A percentile compares a stretch with the other conserved stretches of the same genome.
These are phyloP conservation scores for Zootoca vivipara DNA, from an alignment of 2,113 vertebrate genomes.

Conservation along the genomic window DNA sequence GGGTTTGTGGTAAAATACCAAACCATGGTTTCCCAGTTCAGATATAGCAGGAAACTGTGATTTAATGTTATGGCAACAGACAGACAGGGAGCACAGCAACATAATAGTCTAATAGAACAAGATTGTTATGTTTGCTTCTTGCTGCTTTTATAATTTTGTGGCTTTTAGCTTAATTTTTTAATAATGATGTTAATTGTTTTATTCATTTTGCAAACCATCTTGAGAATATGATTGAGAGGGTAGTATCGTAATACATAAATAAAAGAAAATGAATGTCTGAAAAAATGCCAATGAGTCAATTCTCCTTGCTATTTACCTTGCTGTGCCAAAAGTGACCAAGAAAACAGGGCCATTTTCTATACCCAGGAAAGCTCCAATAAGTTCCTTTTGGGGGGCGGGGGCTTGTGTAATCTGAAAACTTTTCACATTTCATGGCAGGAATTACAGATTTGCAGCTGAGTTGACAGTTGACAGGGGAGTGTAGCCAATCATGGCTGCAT, in stretches of 20 bases:
- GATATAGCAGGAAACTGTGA: neutral
- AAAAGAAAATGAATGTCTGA: neutral
- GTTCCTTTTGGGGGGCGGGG: too few relatives aligned
- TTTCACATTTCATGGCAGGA: neutral
- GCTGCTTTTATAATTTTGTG: neutral
- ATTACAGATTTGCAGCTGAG: neutral
- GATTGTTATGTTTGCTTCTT: too few relatives aligned
- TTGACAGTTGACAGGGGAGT: neutral
- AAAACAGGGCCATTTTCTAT: neutral
- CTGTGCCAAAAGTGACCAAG: neutral
- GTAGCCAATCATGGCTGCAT: neutral
- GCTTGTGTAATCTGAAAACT: neutral
- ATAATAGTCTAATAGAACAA: too few relatives aligned
- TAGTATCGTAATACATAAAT: neutral
- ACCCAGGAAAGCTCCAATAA: neutral
- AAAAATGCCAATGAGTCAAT: neutral
- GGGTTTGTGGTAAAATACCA: neutral
- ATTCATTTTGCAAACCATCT: neutral
- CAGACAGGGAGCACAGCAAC: neutral
- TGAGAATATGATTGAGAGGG: neutral
- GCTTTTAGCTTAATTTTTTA: neutral
- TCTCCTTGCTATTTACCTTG: neutral
- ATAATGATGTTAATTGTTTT: neutral
- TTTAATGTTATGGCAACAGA: neutral
- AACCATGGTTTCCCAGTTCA: neutral